Evolutionary conservation across 2,797 vertebrate species (phyloP).

Genomic region (Ctenopoma kingsleyae): DNA sequence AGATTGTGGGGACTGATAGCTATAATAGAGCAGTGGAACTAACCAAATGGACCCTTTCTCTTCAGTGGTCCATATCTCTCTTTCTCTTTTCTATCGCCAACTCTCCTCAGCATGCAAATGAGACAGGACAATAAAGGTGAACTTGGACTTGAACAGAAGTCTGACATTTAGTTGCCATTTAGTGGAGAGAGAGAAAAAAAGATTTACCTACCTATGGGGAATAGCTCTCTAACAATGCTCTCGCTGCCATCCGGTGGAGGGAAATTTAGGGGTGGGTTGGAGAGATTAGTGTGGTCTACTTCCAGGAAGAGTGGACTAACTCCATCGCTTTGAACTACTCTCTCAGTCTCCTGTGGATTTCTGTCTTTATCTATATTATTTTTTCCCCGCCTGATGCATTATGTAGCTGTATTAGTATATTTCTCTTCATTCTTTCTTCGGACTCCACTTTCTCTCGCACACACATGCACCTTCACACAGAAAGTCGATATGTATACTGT

Average conservation of each 20-base stretch:
- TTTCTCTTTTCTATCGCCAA: slow-evolving; percentile 50
- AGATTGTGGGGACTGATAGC: slow-evolving; percentile 60
- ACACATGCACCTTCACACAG: slow-evolving; percentile 5
- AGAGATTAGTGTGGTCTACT: slow-evolving; percentile 59
- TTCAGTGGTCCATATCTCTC: slow-evolving; percentile 57
- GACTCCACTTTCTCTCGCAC: background rate
- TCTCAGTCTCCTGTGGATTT: slow-evolving; percentile 49
- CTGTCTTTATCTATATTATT: slow-evolving; percentile 51
- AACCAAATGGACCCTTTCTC: slow-evolving; percentile 70
- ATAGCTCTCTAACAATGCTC: slow-evolving; percentile 62
- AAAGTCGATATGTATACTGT: slow-evolving; percentile 51
- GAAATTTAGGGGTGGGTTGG: slow-evolving; percentile 26
- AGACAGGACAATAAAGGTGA: slow-evolving; percentile 81
- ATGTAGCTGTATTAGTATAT: slow-evolving; percentile 56
- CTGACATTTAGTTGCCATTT: slow-evolving; percentile 87
- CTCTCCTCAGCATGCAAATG: slow-evolving; percentile 79
- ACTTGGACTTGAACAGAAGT: slow-evolving; percentile 77
- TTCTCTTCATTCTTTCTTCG: slow-evolving; percentile 35
- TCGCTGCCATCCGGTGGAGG: slow-evolving; percentile 45
- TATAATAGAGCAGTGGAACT: slow-evolving; percentile 62
- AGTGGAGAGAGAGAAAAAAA: slow-evolving; percentile 54
- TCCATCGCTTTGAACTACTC: slow-evolving; percentile 39
- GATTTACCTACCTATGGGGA: slow-evolving; percentile 72
- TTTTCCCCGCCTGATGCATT: slow-evolving; percentile 46
- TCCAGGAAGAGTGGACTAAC: slow-evolving; percentile 60